phyloP scores from a whole-genome alignment of 2,888 invertebrate genomes.

The Hydrotaea diabolus region DNA sequence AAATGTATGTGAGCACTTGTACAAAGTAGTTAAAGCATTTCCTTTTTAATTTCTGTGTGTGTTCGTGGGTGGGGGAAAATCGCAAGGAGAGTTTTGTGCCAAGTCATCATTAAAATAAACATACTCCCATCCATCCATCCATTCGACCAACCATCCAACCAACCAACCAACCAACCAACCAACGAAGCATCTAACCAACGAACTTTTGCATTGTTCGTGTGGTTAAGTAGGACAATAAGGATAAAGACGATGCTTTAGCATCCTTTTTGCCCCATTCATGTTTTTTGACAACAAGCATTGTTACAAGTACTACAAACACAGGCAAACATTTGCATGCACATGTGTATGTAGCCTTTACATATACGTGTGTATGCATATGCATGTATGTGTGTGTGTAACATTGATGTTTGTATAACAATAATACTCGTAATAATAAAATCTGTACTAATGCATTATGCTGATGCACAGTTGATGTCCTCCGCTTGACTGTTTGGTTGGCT shows the following conservation, averaged over 20 bases:
- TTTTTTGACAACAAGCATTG: constrained; percentile 58
- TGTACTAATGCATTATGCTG: constrained; percentile 64
- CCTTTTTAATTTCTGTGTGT: constrained; percentile 58
- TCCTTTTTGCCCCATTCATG: constrained; percentile 7
- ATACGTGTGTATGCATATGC: neutral
- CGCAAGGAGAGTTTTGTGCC: constrained; percentile 52
- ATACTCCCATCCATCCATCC: constrained; percentile 17
- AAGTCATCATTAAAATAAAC: constrained; percentile 68
- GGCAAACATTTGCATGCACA: neutral
- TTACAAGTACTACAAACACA: constrained; percentile 34
- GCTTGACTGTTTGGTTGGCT: constrained; percentile 39
- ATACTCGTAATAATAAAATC: constrained; percentile 61
- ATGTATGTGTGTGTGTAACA: constrained; percentile 30
- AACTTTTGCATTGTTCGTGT: constrained; percentile 61
- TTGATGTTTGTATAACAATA: constrained; percentile 62
- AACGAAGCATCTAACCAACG: neutral
- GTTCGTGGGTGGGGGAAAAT: neutral
- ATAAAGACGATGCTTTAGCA: constrained; percentile 40
- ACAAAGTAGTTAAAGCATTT: constrained; percentile 62
- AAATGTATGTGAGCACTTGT: too few species aligned
- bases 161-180: too few species aligned
- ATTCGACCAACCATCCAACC: too few species aligned
- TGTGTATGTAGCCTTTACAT: too few species aligned
- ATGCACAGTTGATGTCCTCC: constrained; percentile 63
- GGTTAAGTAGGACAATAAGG: constrained; percentile 66